Percentiles rank a stretch among this genome's conserved stretches.
Conservation (phyloP, 2,797 vertebrate species). For the Sternotherus odoratus region DNA sequence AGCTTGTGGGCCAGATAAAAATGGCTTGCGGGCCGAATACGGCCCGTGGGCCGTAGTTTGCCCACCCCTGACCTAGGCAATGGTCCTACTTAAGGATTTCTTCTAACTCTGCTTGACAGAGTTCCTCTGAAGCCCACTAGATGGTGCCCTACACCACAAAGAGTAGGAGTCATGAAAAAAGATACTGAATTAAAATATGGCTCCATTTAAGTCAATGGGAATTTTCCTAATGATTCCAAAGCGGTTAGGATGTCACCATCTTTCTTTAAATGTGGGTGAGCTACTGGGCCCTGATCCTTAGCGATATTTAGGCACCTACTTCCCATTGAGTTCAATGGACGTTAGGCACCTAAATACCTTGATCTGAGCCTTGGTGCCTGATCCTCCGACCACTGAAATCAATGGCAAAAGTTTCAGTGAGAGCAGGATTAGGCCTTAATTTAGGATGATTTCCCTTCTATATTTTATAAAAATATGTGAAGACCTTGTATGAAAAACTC, state of each 20-base stretch:
- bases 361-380: neutral
- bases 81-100: too few relatives aligned
- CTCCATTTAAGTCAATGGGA: neutral
- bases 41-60: too few relatives aligned
- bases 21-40: too few relatives aligned
- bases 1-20: too few relatives aligned
- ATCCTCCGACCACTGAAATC: neutral
- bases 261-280: neutral
- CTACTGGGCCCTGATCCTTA: neutral
- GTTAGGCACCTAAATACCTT: neutral
- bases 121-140: constrained; percentile 41
- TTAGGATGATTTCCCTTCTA: neutral
- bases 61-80: too few relatives aligned
- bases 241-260: neutral
- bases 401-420: neutral
- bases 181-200: neutral
- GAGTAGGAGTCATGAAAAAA: neutral
- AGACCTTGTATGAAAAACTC: neutral
- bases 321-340: neutral
- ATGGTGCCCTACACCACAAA: constrained; percentile 46
- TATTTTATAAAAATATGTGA: neutral
- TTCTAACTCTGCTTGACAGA: neutral
- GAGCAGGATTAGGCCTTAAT: neutral
- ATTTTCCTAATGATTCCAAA: neutral
- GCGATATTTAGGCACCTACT: neutral